Conservation (phyloP, 2,113 vertebrate species). For the Chauna torquata region DNA sequence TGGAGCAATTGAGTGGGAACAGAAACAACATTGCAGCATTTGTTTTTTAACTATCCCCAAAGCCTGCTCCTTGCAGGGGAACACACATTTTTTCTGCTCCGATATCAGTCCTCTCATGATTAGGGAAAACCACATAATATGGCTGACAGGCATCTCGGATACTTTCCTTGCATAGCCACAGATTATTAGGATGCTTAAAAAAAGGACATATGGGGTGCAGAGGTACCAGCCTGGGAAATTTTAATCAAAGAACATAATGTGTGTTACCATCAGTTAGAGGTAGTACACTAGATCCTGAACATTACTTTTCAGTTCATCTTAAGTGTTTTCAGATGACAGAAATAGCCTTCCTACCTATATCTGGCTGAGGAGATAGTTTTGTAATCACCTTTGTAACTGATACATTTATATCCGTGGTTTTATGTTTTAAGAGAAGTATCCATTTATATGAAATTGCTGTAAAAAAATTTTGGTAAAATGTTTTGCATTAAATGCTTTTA, state of each 20-base stretch:
- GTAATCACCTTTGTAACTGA: constrained; percentile 14
- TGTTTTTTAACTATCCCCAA: not conserved
- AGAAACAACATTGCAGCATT: not conserved
- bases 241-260: not conserved
- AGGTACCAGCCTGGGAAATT: not conserved
- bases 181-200: not conserved
- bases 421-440: not conserved
- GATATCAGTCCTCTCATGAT: not conserved
- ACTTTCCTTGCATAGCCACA: not conserved
- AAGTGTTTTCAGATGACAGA: not conserved
- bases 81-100: not conserved
- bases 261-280: rapidly evolving
- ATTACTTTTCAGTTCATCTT: not conserved
- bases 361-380: constrained; percentile 19
- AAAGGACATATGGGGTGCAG: not conserved
- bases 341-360: not conserved
- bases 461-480: constrained; percentile 12
- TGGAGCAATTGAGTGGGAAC: not conserved
- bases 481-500: constrained; percentile 58
- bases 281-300: not conserved
- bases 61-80: not conserved
- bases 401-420: not conserved
- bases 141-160: not conserved
- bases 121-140: not conserved
- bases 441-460: constrained; percentile 30